Evolutionary conservation across 2,113 vertebrate genomes (phyloP), one percentile per base, ranked within the genome.

Genomic region (Syrmaticus mikado): DNA sequence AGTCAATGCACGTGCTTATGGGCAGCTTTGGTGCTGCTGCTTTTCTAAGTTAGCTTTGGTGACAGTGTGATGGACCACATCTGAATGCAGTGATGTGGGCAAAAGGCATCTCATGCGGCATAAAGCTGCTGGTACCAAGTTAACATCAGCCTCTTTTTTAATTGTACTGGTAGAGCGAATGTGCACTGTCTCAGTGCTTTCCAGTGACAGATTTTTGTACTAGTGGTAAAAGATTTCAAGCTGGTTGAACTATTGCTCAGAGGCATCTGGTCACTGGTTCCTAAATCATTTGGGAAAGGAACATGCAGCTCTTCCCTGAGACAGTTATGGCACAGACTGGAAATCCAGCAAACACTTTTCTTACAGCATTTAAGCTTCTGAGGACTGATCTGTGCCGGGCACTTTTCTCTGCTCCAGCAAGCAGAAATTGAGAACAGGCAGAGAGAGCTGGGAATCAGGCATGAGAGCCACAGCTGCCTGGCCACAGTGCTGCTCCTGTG

Each of bases 1-100:
- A 65, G 25, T 4, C 34, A 36, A 53, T 88, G 48, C 24, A 2
- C 0, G 0, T 36, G 40, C 9, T 45, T 60, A 32, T 12, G 43
- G 14, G 32, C 66, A 91, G 53, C 48, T 91, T 7, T 36, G 34
- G 70, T 7, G 20, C 13, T 24, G 36, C 32, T 36, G 13, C 16
- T 70, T 57, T 48, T 20, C 30, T 28, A 11, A 4, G 4, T 21
- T 58, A 38, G 4, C 57, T 67, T 82, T 64, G 41, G 46, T 68
- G 73, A n/a, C 11, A 5, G 65, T 24, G 18, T 52, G 28, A 18
- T 3, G 11, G 41, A 27, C 22, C 16, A 13, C 3, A 2, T 41
- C 80, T 34, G 77, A 77, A 68, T 74, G n/a, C 73, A 46, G 0
- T 7, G 45, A 21, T 19, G 40, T 8, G 40, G 70, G 46, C 20